These are phyloP conservation scores for Chironomus riparius DNA, from an alignment of 2,888 invertebrate genomes.

Conservation along the genomic window DNA sequence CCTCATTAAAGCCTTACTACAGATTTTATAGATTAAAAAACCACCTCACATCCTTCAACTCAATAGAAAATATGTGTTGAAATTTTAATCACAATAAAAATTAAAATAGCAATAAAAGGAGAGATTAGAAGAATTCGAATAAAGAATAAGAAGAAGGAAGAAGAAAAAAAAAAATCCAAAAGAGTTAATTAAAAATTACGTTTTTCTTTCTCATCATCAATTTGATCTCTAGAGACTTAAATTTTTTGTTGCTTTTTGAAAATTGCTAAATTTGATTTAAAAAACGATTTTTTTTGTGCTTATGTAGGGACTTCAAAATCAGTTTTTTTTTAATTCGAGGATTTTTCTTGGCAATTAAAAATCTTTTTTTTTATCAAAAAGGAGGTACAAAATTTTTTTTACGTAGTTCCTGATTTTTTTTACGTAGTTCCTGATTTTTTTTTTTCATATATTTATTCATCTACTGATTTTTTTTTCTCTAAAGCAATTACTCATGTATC, in stretches of 20 bases:
- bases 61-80: no score
- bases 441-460: background rate
- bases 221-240: background rate
- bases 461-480: background rate
- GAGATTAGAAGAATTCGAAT: background rate
- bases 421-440: background rate
- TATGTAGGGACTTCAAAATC: background rate
- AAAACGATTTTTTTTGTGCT: background rate
- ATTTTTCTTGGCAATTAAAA: no score
- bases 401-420: background rate
- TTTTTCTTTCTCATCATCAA: background rate
- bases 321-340: no score
- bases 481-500: constrained; percentile 55
- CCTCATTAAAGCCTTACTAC: no score
- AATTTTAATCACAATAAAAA: no score
- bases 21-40: no score
- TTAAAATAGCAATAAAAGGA: no score
- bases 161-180: no score
- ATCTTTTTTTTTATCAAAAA: background rate
- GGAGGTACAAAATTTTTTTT: background rate
- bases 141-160: background rate
- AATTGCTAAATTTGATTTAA: no score
- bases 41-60: no score
- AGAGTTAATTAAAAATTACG: background rate
- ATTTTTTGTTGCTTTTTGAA: no score